Percentiles rank a stretch among this genome's conserved stretches.
These are phyloP conservation scores for Rhaphigaster nebulosa DNA, from an alignment of 2,888 invertebrate species.

Conservation along the genomic window DNA sequence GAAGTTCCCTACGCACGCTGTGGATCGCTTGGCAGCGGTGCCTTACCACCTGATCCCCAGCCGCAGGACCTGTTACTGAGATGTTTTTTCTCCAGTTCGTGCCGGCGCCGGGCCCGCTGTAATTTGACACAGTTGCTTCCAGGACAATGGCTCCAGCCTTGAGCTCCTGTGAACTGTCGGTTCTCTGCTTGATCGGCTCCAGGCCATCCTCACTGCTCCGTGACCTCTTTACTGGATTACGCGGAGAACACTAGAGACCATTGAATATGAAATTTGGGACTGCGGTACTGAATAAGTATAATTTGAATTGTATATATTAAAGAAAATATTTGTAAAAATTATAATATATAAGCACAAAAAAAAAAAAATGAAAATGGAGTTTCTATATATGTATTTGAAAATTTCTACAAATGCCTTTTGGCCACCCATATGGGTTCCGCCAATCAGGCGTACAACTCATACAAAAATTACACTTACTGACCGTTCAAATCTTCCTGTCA, in stretches of 20 bases:
- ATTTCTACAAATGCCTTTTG: no score
- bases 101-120: slow-evolving; percentile 13
- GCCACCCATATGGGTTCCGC: no score
- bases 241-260: neutral
- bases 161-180: slow-evolving; percentile 37
- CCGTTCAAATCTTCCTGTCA: no score
- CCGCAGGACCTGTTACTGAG: slow-evolving; percentile 14
- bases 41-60: neutral
- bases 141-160: slow-evolving; percentile 16
- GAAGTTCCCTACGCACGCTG: neutral
- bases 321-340: no score
- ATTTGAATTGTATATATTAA: no score
- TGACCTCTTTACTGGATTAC: neutral
- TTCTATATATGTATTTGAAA: no score
- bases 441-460: no score
- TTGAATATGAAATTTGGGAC: no score
- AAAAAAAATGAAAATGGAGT: no score
- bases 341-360: no score
- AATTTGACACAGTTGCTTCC: slow-evolving; percentile 38
- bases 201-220: neutral
- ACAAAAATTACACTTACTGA: no score
- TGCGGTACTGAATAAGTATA: no score
- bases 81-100: slow-evolving; percentile 45
- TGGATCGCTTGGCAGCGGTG: neutral
- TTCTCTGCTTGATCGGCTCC: neutral